These are phyloP conservation scores for Empidonax traillii DNA, from an alignment of 2,113 vertebrate species.

Conservation along the genomic window DNA sequence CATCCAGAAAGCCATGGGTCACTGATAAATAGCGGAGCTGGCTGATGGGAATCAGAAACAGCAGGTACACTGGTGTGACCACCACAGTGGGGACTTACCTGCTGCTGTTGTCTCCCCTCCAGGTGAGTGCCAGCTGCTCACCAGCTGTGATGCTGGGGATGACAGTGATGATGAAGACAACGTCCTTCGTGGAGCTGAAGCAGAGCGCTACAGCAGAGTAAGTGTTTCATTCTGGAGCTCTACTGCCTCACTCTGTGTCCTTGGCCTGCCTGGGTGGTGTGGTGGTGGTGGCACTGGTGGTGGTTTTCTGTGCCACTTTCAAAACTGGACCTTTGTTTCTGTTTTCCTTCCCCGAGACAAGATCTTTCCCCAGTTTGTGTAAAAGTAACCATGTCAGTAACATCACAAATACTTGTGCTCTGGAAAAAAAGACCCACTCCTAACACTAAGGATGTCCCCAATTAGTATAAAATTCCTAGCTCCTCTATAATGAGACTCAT, in stretches of 20 bases:
- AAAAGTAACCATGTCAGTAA: neutral
- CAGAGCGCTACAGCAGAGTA: slow-evolving; percentile 75
- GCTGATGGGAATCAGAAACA: neutral
- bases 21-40: neutral
- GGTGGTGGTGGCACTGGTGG: neutral
- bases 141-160: neutral
- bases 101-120: neutral
- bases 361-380: neutral
- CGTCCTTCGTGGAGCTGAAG: slow-evolving; percentile 37
- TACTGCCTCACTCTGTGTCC: neutral
- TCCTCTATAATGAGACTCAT: neutral
- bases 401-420: neutral
- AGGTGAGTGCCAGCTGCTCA: slow-evolving; percentile 61
- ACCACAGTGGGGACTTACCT: neutral
- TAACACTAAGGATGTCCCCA: neutral
- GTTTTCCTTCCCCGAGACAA: neutral
- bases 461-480: neutral
- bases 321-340: neutral
- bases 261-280: neutral
- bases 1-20: neutral
- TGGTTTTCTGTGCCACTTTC: neutral
- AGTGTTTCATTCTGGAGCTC: neutral
- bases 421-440: neutral
- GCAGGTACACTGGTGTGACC: neutral
- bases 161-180: slow-evolving; percentile 59